phyloP scores from a whole-genome alignment of 1,140 invertebrate species.

The silkworm (Bombyx mori) region ASM3026992v2 NC_085119.1:9467501-9468000 shows the following conservation, averaged over 20 bases:
- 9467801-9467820: slow-evolving; percentile 47
- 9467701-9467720: slow-evolving; percentile 3
- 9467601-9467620: too few relatives aligned
- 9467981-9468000: too few relatives aligned
- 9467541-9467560: too few relatives aligned
- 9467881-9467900: slow-evolving; percentile 33
- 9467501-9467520: too few relatives aligned
- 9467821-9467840: slow-evolving; percentile 31
- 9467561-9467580: too few relatives aligned
- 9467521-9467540: too few relatives aligned
- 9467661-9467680: neutral
- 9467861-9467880: slow-evolving; percentile 16
- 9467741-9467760: slow-evolving; percentile 18
- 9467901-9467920: slow-evolving; percentile 27
- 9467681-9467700: too few relatives aligned
- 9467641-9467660: neutral
- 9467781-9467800: slow-evolving; percentile 26
- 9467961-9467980: too few relatives aligned
- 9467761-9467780: slow-evolving; percentile 26
- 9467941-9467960: too few relatives aligned
- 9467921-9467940: too few relatives aligned
- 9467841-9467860: slow-evolving; percentile 20
- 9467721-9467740: slow-evolving; percentile 13
- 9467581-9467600: too few relatives aligned
- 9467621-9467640: neutral